Conservation (phyloP, 2,113 vertebrate species). For the Chascanopsetta lugubris region DNA sequence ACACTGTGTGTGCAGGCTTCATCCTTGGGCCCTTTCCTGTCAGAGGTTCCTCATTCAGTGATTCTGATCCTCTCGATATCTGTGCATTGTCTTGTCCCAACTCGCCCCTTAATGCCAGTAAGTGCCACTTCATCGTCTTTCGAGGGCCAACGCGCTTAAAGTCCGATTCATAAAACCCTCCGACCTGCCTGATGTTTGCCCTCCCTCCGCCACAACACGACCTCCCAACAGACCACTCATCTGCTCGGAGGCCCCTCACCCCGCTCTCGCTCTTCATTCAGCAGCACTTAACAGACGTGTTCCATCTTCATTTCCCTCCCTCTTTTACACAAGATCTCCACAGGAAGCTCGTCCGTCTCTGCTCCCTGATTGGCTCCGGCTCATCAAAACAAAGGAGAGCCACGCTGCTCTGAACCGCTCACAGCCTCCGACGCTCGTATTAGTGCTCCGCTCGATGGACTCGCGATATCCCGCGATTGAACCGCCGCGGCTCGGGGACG, state of each 20-base stretch:
- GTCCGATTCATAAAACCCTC: no score
- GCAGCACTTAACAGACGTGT: constrained; percentile 16
- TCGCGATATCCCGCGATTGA: constrained; percentile 55
- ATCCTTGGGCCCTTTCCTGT: neutral
- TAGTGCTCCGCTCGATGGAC: constrained; percentile 26
- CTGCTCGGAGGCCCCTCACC: neutral
- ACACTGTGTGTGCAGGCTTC: neutral
- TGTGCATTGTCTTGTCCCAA: neutral
- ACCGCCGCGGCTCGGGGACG: constrained; percentile 27
- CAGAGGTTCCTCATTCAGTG: neutral
- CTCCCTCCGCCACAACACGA: neutral
- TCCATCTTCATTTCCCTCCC: constrained; percentile 25
- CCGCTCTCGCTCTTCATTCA: neutral
- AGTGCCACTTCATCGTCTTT: no score
- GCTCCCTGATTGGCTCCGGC: constrained; percentile 41
- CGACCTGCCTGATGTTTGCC: neutral
- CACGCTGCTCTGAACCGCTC: neutral
- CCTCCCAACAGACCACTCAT: no score
- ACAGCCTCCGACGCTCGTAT: constrained; percentile 2
- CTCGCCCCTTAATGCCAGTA: neutral
- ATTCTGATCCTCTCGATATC: neutral
- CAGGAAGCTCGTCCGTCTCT: constrained; percentile 27
- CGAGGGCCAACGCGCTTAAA: no score
- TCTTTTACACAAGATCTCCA: constrained; percentile 13
- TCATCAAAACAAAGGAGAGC: constrained; percentile 47